These are phyloP conservation scores for Ephestia elutella DNA, from an alignment of 1,140 invertebrate genomes.

Conservation along the genomic window DNA sequence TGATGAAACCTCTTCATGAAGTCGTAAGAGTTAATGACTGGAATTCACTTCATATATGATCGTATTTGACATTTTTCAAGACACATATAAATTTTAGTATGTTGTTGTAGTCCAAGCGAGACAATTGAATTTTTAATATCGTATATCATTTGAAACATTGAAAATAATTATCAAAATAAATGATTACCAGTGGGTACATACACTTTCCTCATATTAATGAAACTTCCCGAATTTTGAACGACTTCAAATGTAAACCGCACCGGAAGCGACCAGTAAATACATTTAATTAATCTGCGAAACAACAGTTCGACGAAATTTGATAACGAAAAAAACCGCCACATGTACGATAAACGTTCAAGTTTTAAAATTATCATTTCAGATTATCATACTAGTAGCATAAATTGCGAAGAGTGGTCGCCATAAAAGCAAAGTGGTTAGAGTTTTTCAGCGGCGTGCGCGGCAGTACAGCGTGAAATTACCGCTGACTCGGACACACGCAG, in stretches of 20 bases:
- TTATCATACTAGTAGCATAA: slow-evolving; percentile 59
- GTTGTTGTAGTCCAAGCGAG: no score
- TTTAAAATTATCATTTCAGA: slow-evolving; percentile 54
- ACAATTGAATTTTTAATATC: no score
- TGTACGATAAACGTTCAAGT: slow-evolving; percentile 52
- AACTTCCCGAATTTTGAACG: neutral
- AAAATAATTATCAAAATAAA: no score
- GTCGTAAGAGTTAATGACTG: neutral
- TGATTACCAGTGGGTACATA: no score
- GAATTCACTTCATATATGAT: neutral
- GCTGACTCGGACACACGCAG: slow-evolving; percentile 25
- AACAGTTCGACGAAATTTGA: slow-evolving; percentile 48
- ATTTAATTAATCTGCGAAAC: slow-evolving; percentile 31
- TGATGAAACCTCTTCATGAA: neutral
- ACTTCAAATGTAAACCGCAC: slow-evolving; percentile 18
- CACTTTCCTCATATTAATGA: no score
- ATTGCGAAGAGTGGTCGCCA: slow-evolving; percentile 34
- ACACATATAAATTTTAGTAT: neutral
- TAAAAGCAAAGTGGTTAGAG: slow-evolving; percentile 44
- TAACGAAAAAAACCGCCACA: slow-evolving; percentile 28
- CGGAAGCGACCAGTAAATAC: slow-evolving; percentile 28
- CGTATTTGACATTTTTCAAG: neutral
- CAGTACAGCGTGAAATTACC: slow-evolving; percentile 56
- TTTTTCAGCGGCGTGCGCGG: slow-evolving; percentile 44
- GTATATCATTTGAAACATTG: no score